Conservation (phyloP, 2,797 vertebrate species). For the Melanotaenia boesemani region DNA sequence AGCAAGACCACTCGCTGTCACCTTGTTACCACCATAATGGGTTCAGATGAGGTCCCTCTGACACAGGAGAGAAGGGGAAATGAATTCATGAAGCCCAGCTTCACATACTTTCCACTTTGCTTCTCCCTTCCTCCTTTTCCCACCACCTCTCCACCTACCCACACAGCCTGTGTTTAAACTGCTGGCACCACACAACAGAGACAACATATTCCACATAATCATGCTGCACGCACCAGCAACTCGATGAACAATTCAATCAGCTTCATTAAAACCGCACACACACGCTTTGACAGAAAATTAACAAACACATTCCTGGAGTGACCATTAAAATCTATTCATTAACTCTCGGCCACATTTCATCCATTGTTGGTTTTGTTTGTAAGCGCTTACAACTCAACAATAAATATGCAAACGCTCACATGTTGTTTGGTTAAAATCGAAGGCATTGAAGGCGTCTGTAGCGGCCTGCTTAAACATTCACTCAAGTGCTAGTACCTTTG, state of each 20-base stretch:
- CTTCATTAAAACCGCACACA: conserved; percentile 59
- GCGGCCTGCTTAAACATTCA: conserved; percentile 52
- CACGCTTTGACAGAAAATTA: conserved; percentile 46
- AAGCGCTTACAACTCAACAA: conserved; percentile 54
- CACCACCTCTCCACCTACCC: conserved; percentile 31
- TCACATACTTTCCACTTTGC: conserved; percentile 47
- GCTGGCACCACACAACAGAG: conserved; percentile 36
- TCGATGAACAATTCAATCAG: conserved; percentile 54
- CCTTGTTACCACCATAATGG: conserved; percentile 76
- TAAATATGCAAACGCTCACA: conserved; percentile 57
- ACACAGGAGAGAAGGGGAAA: conserved; percentile 55
- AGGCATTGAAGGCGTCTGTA: background rate
- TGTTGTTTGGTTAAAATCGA: conserved; percentile 30
- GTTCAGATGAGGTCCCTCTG: conserved; percentile 70
- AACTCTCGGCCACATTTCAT: conserved; percentile 57
- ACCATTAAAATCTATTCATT: conserved; percentile 70
- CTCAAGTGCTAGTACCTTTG: conserved; percentile 35
- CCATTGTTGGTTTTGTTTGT: conserved; percentile 52
- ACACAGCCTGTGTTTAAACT: conserved; percentile 41
- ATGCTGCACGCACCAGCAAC: conserved; percentile 45
- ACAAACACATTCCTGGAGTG: conserved; percentile 57
- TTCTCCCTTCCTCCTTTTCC: conserved; percentile 37
- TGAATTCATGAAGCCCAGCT: conserved; percentile 53
- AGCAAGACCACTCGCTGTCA: conserved; percentile 72
- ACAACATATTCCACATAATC: conserved; percentile 55